Evolutionary conservation across 1,140 invertebrate genomes (phyloP), one percentile per base, ranked within the genome.

Genomic region (Zaprionus davidi): DNA sequence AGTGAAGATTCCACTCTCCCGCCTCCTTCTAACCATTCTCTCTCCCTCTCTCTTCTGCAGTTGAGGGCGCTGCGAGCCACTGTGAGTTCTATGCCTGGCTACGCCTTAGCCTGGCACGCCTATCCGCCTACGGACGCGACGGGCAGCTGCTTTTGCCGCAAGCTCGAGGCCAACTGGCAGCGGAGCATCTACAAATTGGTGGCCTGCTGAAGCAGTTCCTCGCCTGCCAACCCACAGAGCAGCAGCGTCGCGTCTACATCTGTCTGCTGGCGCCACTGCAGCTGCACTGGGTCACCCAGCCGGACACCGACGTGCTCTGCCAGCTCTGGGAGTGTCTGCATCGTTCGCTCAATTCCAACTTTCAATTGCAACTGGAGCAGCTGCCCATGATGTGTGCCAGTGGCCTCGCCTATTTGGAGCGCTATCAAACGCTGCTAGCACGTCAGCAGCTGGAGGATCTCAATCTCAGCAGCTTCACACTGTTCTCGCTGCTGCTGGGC

Each of bases 271-370:
- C 79, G 0, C 90, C 92, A 2, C 60, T 92, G 31, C 58, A 91
- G 22, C 65, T 90, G 17, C 73, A 91, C 26, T 82, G 74, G 60
- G 82, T 74, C n/a, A 6, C 41, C 26, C 71, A 64, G 11, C 78
- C 84, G 34, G 83, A 87, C 12, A 58, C 78, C 6, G 81, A 83
- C 28, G 85, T 92, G 34, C 51, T 91, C 3, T 86, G 91, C 55
- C 72, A 88, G 55, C 63, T 93, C 9, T 93, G 92, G 92, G 92
- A 93, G 74, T 80, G 82, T 51, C 73, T 92, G 70, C 88, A 93
- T 62, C 90, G 90, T 11, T 87, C 79, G 31, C 76, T 93, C 1
- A 93, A 93, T 72, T 88, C 71, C 15, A 81, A 71, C 22, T 85
- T 92, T 9, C 77, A 78, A 51, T 38, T 53, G 0, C 78, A 79